A percentile compares a stretch with the other conserved stretches of the same genome.
phyloP scores from a whole-genome alignment of 1,140 invertebrate genomes.

The Zaprionus vittiger region DNA sequence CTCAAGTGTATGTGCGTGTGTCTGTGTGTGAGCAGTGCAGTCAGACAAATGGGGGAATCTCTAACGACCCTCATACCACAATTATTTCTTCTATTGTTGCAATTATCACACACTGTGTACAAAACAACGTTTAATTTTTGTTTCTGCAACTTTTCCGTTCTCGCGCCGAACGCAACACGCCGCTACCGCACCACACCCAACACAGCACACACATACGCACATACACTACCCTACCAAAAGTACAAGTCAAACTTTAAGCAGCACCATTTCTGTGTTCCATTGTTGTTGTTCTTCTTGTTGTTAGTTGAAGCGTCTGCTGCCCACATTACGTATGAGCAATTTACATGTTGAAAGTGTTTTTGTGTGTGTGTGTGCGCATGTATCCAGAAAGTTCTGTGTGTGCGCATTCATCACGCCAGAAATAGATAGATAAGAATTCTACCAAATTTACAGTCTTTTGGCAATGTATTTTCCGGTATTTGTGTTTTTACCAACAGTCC shows the following conservation, averaged over 20 bases:
- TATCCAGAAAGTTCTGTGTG: slow-evolving; percentile 40
- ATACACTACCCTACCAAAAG: slow-evolving; percentile 27
- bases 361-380: slow-evolving; percentile 5
- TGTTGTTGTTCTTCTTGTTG: slow-evolving; percentile 32
- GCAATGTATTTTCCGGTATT: slow-evolving; percentile 4
- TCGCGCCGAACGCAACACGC: slow-evolving; percentile 16
- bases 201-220: background rate
- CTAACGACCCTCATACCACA: slow-evolving; percentile 57
- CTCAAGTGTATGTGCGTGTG: slow-evolving; percentile 18
- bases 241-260: slow-evolving; percentile 79
- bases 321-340: slow-evolving; percentile 72
- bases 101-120: slow-evolving; percentile 69
- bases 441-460: slow-evolving; percentile 10
- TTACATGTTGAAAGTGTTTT: slow-evolving; percentile 43
- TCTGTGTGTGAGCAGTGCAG: slow-evolving; percentile 31
- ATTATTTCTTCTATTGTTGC: slow-evolving; percentile 70
- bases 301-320: slow-evolving; percentile 36
- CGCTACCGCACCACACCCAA: background rate
- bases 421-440: slow-evolving; percentile 39
- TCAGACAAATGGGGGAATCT: slow-evolving; percentile 59
- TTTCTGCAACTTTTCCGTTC: slow-evolving; percentile 63
- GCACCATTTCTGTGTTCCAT: slow-evolving; percentile 61
- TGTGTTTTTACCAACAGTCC: background rate
- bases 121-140: slow-evolving; percentile 80
- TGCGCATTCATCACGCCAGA: slow-evolving; percentile 35